These are phyloP conservation scores for Papilio aristodemus DNA, from an alignment of 1,140 invertebrate species.

Conservation along the genomic window DNA sequence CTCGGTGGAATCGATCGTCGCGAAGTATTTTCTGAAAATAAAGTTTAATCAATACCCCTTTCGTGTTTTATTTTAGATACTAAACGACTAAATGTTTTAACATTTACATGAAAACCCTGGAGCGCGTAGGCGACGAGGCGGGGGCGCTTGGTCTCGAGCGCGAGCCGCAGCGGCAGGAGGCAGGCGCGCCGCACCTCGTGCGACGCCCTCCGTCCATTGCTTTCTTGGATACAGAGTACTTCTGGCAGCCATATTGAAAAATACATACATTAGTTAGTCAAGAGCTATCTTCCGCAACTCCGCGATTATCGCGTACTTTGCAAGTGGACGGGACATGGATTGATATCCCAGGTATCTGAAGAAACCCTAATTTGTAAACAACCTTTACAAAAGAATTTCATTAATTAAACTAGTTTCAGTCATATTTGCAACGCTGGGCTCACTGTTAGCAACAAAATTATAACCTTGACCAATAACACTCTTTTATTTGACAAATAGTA, in stretches of 20 bases:
- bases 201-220: conserved; percentile 87
- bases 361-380: no score
- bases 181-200: conserved; percentile 91
- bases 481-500: no score
- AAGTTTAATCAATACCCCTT: conserved; percentile 18
- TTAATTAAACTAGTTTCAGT: no score
- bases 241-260: conserved; percentile 80
- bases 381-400: no score
- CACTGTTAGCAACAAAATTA: no score
- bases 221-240: conserved; percentile 90
- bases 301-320: no score
- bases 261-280: neutral
- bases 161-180: conserved; percentile 89
- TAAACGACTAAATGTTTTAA: no score
- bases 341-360: no score
- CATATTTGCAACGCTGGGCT: no score
- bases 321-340: no score
- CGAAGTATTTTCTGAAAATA: conserved; percentile 89
- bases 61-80: conserved; percentile 16
- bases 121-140: conserved; percentile 91
- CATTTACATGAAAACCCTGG: conserved; percentile 91
- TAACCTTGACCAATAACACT: no score
- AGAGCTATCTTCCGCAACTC: no score
- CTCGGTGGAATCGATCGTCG: conserved; percentile 94
- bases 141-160: conserved; percentile 92